These are phyloP conservation scores for Diplodus sargus DNA, from an alignment of 2,797 vertebrate genomes.

Conservation along the genomic window DNA sequence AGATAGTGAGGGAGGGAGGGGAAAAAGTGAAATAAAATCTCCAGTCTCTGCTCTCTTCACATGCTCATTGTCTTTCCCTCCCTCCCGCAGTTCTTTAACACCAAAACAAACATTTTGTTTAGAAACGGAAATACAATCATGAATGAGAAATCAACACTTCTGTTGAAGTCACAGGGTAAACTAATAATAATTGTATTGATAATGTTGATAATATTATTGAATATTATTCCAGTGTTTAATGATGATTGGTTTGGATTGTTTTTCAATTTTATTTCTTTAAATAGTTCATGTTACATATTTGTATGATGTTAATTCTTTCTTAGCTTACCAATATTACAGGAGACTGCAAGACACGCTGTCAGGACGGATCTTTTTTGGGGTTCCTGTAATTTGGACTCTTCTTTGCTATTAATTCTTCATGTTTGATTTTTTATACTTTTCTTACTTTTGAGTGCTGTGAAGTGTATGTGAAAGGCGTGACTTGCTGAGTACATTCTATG, in stretches of 20 bases:
- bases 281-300: conserved; percentile 87
- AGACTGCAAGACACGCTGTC: conserved; percentile 69
- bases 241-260: conserved; percentile 85
- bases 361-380: conserved; percentile 54
- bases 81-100: conserved; percentile 75
- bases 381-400: conserved; percentile 79
- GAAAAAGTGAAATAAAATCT: conserved; percentile 71
- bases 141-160: conserved; percentile 82
- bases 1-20: conserved; percentile 61
- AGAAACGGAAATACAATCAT: conserved; percentile 84
- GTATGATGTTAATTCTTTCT: conserved; percentile 85
- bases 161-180: conserved; percentile 89
- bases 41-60: conserved; percentile 77
- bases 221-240: conserved; percentile 87
- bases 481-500: conserved; percentile 82
- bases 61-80: conserved; percentile 74
- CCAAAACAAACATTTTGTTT: conserved; percentile 82
- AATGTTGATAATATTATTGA: conserved; percentile 86
- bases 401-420: conserved; percentile 83
- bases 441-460: conserved; percentile 81
- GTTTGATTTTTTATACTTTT: conserved; percentile 78
- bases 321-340: conserved; percentile 81
- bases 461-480: conserved; percentile 87
- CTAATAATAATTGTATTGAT: conserved; percentile 88
- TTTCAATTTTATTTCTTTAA: conserved; percentile 77